A percentile compares a stretch with the other conserved stretches of the same genome.
phyloP scores from a whole-genome alignment of 2,113 vertebrate species.

The Catharus fuscescens region DNA sequence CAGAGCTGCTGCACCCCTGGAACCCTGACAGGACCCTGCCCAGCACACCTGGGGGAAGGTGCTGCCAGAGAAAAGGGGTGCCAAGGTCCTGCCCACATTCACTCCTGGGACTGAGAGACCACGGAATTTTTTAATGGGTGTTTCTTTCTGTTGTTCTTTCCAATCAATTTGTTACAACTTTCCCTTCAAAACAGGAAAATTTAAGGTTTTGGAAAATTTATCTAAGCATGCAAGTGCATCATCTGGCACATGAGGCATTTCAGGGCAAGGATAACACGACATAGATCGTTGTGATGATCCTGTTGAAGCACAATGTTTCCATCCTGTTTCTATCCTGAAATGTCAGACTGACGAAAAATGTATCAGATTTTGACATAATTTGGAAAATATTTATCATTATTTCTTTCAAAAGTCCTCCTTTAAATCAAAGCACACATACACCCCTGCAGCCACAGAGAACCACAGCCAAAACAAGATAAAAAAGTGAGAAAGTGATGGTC shows the following conservation, averaged over 20 bases:
- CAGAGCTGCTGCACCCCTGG: background rate
- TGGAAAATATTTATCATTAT: slow-evolving; percentile 20
- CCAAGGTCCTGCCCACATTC: background rate
- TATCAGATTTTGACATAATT: background rate
- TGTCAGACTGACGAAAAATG: background rate
- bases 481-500: background rate
- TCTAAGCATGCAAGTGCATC: slow-evolving; percentile 13
- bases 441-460: background rate
- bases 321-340: background rate
- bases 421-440: background rate
- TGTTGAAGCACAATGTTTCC: background rate
- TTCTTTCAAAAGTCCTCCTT: background rate
- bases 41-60: background rate
- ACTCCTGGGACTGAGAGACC: background rate
- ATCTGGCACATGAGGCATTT: slow-evolving; percentile 15
- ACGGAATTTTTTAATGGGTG: background rate
- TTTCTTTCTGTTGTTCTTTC: slow-evolving; percentile 37
- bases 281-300: background rate
- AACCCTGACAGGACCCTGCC: background rate
- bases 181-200: slow-evolving; percentile 23
- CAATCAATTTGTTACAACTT: background rate
- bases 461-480: background rate
- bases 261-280: background rate
- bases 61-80: background rate
- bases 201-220: slow-evolving; percentile 15